phyloP scores from a whole-genome alignment of 1,140 invertebrate genomes.

The Trichomalopsis sarcophagae region DNA sequence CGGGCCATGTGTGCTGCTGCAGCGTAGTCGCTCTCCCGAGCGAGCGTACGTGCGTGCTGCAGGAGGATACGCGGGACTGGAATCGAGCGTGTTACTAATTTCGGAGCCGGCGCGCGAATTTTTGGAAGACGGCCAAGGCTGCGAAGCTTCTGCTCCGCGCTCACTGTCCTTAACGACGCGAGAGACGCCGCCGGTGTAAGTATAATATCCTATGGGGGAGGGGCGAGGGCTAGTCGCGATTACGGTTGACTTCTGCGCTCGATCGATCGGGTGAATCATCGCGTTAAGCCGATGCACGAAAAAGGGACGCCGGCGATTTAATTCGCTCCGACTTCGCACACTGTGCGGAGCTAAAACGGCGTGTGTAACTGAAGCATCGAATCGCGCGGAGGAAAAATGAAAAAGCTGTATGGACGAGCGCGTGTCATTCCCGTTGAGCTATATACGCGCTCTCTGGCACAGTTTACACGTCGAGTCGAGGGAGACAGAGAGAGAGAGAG shows the following conservation, averaged over 20 bases:
- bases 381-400: too few relatives aligned
- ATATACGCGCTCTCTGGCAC: not conserved
- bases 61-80: not conserved
- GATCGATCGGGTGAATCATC: not conserved
- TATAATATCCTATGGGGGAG: not conserved
- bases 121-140: conserved; percentile 11
- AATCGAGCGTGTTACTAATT: conserved; percentile 42
- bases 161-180: conserved; percentile 4
- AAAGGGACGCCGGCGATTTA: not conserved
- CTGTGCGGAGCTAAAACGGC: too few relatives aligned
- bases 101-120: conserved; percentile 17
- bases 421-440: not conserved
- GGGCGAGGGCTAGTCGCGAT: not conserved
- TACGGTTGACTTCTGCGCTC: not conserved
- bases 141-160: not conserved
- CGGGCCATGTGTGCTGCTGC: not conserved
- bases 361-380: too few relatives aligned
- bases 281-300: too few relatives aligned
- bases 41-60: not conserved
- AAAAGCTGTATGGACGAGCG: too few relatives aligned
- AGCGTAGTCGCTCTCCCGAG: too few relatives aligned
- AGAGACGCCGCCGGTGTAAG: not conserved
- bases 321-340: too few relatives aligned
- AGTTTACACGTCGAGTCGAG: not conserved
- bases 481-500: too few relatives aligned